Percentiles rank a stretch among this genome's conserved stretches.
phyloP scores from a whole-genome alignment of 2,888 invertebrate genomes.

The Parnassius apollo region DNA sequence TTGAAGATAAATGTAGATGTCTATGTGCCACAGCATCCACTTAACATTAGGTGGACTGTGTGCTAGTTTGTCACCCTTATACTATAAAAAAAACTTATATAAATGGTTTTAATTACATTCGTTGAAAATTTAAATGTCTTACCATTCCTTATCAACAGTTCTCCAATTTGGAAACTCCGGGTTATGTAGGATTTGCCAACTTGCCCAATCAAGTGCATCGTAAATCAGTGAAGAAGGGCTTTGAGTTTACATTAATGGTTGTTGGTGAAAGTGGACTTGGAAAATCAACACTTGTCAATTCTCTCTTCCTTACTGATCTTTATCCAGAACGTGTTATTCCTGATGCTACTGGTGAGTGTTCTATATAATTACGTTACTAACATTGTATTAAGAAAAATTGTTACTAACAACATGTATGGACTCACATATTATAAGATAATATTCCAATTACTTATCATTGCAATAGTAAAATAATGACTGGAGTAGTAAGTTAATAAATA shows the following conservation, averaged over 20 bases:
- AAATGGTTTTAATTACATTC: not conserved
- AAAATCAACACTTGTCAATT: conserved; percentile 97
- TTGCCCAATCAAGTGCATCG: conserved; percentile 97
- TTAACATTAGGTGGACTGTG: too few relatives aligned
- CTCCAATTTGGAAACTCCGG: conserved; percentile 91
- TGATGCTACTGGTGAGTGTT: conserved; percentile 88
- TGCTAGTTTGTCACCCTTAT: too few relatives aligned
- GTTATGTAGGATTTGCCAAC: conserved; percentile 97
- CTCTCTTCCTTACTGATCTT: conserved; percentile 95
- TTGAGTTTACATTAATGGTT: conserved; percentile 98
- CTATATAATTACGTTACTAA: too few relatives aligned
- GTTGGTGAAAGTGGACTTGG: conserved; percentile 96
- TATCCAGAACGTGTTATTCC: conserved; percentile 96
- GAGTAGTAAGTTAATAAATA: too few relatives aligned
- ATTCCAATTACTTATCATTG: too few relatives aligned
- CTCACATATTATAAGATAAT: too few relatives aligned
- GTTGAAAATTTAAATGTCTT: too few relatives aligned
- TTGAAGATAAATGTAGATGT: too few relatives aligned
- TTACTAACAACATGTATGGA: too few relatives aligned
- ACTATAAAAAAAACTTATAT: not conserved
- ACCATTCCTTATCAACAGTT: conserved; percentile 78
- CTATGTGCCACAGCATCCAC: too few relatives aligned
- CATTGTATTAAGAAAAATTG: too few relatives aligned
- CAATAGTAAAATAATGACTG: too few relatives aligned
- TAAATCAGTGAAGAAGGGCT: conserved; percentile 98